A percentile compares a stretch with the other conserved stretches of the same genome.
Evolutionary conservation across 2,113 vertebrate species (phyloP).

Genomic region (Leptodactylus fuscus): DNA sequence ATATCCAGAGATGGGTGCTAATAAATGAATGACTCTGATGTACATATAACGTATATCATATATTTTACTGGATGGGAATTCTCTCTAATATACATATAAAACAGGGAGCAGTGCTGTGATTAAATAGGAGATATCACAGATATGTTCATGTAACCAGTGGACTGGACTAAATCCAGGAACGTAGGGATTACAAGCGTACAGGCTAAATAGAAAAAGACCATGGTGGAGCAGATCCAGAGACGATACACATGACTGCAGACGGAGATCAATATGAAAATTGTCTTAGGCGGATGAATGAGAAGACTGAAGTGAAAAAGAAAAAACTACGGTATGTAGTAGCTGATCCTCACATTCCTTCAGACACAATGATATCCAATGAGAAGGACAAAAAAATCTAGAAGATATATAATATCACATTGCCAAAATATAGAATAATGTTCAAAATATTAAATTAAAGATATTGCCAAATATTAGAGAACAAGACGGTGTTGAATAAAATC

Average conservation of each 20-base stretch:
- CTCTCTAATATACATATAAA: neutral
- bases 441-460: too few relatives aligned
- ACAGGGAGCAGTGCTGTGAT: too few relatives aligned
- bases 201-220: neutral
- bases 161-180: slow-evolving; percentile 18
- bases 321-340: neutral
- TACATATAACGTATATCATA: too few relatives aligned
- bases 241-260: neutral
- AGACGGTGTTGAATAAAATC: too few relatives aligned
- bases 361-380: neutral
- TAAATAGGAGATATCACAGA: neutral
- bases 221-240: slow-evolving; percentile 23
- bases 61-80: too few relatives aligned
- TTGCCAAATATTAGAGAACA: too few relatives aligned
- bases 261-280: slow-evolving; percentile 1
- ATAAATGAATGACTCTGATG: neutral
- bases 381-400: neutral
- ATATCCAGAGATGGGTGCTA: neutral
- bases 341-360: neutral
- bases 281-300: neutral
- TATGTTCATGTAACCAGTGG: neutral
- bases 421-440: neutral
- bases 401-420: neutral
- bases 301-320: neutral
- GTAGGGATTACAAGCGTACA: neutral